phyloP scores from a whole-genome alignment of 2,797 vertebrate species.

The Urosaurus nigricauda region DNA sequence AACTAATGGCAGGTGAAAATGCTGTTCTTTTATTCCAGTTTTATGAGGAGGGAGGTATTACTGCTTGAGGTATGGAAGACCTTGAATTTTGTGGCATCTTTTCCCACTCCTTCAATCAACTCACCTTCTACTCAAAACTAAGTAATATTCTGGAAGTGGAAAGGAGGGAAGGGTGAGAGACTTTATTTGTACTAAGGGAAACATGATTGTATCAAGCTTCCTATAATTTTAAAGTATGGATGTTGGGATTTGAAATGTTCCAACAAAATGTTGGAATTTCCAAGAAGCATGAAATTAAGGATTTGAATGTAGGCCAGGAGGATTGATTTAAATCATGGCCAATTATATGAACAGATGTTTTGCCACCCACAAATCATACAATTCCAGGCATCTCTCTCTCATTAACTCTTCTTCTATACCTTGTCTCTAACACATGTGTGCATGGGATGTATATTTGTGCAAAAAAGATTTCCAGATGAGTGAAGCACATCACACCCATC shows the following conservation, averaged over 20 bases:
- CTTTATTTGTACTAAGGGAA: neutral
- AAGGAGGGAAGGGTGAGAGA: neutral
- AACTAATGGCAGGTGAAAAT: slow-evolving; percentile 23
- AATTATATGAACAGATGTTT: neutral
- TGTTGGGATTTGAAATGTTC: neutral
- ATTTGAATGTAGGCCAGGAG: neutral
- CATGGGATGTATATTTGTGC: too few relatives aligned
- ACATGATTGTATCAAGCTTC: neutral
- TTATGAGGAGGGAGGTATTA: neutral
- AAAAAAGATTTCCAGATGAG: too few relatives aligned
- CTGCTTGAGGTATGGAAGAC: neutral
- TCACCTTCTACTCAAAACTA: neutral
- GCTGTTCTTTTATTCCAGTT: slow-evolving; percentile 29
- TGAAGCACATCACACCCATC: too few relatives aligned
- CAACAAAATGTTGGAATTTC: slow-evolving; percentile 1
- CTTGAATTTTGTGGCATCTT: neutral
- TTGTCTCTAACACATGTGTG: too few relatives aligned
- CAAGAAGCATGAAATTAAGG: neutral
- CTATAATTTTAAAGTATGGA: neutral
- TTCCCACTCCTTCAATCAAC: neutral
- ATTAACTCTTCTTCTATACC: too few relatives aligned
- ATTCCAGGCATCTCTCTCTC: too few relatives aligned
- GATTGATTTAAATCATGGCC: neutral
- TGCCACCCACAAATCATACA: too few relatives aligned
- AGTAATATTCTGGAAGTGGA: neutral